Evolutionary conservation across 2,888 invertebrate genomes (phyloP).

Genomic region (Cosmopolites sordidus): DNA sequence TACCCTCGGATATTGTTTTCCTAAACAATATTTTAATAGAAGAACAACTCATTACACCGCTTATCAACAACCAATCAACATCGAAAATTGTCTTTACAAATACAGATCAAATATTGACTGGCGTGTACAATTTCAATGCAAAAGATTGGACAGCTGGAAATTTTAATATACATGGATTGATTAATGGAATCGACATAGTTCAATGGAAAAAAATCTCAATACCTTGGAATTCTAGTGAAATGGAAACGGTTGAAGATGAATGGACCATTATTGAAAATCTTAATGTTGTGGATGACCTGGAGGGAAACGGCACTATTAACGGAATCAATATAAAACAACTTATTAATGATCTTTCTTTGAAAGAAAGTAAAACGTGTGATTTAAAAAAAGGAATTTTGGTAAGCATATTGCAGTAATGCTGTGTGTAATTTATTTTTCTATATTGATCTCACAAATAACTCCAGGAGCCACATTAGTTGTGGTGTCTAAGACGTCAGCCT

Average conservation of each 20-base stretch:
- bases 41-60: conserved; percentile 23
- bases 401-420: no score
- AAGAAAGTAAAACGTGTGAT: conserved; percentile 31
- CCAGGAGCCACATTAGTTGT: no score
- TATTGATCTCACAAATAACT: no score
- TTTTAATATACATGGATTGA: conserved; percentile 27
- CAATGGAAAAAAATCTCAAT: conserved; percentile 48
- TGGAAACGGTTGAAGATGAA: conserved; percentile 49
- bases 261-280: conserved; percentile 50
- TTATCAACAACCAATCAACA: conserved; percentile 45
- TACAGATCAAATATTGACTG: conserved; percentile 42
- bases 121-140: conserved; percentile 39
- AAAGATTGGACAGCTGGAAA: conserved; percentile 31
- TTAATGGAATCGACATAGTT: conserved; percentile 47
- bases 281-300: conserved; percentile 35
- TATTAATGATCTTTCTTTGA: conserved; percentile 35
- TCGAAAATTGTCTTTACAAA: conserved; percentile 45
- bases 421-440: no score
- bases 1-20: conserved; percentile 47
- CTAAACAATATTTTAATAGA: conserved; percentile 42
- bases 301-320: conserved; percentile 35
- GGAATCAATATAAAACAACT: conserved; percentile 40
- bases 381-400: conserved; percentile 38
- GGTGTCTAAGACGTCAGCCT: no score
- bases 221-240: conserved; percentile 36